These are phyloP conservation scores for Phalangium opilio DNA, from an alignment of 2,888 invertebrate species.

Conservation along the genomic window DNA sequence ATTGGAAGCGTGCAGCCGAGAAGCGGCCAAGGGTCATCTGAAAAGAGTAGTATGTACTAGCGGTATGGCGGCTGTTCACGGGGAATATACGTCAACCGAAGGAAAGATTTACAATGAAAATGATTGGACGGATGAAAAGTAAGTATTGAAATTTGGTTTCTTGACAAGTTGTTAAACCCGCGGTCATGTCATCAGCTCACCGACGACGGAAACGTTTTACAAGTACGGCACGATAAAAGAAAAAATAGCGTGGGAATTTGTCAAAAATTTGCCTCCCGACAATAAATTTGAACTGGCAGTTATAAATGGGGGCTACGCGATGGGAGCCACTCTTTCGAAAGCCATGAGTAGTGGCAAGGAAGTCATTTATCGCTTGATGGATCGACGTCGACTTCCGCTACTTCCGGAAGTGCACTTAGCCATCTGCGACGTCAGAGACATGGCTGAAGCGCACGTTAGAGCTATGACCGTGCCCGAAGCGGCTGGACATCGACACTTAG, in stretches of 20 bases:
- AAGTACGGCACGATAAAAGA: too few relatives aligned
- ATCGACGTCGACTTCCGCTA: slow-evolving; percentile 26
- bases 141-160: too few relatives aligned
- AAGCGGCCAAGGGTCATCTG: slow-evolving; percentile 32
- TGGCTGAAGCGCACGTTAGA: slow-evolving; percentile 29
- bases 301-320: slow-evolving; percentile 37
- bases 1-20: slow-evolving; percentile 34
- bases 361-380: slow-evolving; percentile 25
- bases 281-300: slow-evolving; percentile 36
- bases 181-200: too few relatives aligned
- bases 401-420: slow-evolving; percentile 21
- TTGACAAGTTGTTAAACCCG: too few relatives aligned
- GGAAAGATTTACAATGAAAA: slow-evolving; percentile 27
- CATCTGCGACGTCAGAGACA: slow-evolving; percentile 31
- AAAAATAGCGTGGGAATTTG: too few relatives aligned
- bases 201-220: too few relatives aligned
- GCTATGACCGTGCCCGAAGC: slow-evolving; percentile 28
- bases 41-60: slow-evolving; percentile 38
- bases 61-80: slow-evolving; percentile 34
- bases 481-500: slow-evolving; percentile 29
- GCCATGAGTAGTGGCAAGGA: slow-evolving; percentile 19
- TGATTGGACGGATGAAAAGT: slow-evolving; percentile 30
- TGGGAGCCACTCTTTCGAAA: slow-evolving; percentile 34
- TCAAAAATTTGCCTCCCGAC: slow-evolving; percentile 29
- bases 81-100: slow-evolving; percentile 23